Evolutionary conservation across 2,888 invertebrate species (phyloP).

Genomic region (Clusia tigrina): DNA sequence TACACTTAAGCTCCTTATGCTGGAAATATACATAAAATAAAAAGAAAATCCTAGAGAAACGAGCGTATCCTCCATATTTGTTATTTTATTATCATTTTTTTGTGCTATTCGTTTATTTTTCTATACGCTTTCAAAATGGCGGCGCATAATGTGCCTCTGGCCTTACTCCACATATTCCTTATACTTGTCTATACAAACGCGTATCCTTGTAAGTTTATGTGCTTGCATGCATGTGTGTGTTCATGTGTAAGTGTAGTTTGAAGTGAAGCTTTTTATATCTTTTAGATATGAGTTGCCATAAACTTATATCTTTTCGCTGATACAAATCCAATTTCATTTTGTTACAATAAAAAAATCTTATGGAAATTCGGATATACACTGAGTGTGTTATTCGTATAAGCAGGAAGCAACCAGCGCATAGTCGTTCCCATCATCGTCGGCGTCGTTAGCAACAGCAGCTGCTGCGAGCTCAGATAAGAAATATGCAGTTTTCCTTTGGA

Average conservation of each 20-base stretch:
- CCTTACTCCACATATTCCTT: neutral
- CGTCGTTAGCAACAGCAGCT: conserved; percentile 35
- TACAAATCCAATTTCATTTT: conserved; percentile 54
- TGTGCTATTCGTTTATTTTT: conserved; percentile 15
- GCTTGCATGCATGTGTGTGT: conserved; percentile 4
- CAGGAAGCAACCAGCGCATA: conserved; percentile 25
- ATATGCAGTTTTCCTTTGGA: conserved; percentile 22
- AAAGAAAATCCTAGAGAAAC: conserved; percentile 51
- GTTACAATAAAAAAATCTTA: conserved; percentile 27
- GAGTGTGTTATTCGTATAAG: neutral
- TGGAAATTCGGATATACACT: conserved; percentile 13
- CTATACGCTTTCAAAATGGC: conserved; percentile 34
- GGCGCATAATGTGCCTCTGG: conserved; percentile 9
- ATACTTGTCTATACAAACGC: neutral
- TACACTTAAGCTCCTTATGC: conserved; percentile 56
- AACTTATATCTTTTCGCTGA: conserved; percentile 41
- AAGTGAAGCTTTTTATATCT: conserved; percentile 49
- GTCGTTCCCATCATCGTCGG: neutral
- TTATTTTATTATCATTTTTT: conserved; percentile 56
- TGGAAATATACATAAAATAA: conserved; percentile 54
- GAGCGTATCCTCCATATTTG: conserved; percentile 56
- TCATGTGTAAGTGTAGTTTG: neutral
- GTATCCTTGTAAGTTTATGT: neutral
- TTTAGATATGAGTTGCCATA: conserved; percentile 57
- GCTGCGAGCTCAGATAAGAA: conserved; percentile 47